Conservation (phyloP, 2,797 vertebrate genomes). For the Knipowitschia caucasica region DNA sequence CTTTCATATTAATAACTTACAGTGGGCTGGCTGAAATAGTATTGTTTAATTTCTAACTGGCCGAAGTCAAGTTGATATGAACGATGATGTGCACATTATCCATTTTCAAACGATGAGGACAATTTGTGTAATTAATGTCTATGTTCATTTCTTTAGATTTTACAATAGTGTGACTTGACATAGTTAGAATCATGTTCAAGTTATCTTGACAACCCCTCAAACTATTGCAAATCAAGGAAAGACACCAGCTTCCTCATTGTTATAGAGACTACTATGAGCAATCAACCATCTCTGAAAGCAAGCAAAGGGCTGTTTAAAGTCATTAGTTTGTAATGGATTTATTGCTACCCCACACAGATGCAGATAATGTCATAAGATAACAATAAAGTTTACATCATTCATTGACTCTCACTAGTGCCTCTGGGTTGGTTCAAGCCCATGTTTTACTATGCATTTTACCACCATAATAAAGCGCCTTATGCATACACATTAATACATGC, state of each 20-base stretch:
- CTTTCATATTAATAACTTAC: conserved; percentile 24
- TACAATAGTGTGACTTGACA: too few species aligned
- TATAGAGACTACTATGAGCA: background rate
- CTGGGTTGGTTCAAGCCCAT: background rate
- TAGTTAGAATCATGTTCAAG: too few species aligned
- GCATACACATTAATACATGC: background rate
- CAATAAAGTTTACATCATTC: conserved; percentile 6
- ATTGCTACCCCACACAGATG: background rate
- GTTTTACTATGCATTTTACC: background rate
- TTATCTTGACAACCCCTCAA: too few species aligned
- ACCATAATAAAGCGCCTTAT: background rate
- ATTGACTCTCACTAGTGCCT: background rate
- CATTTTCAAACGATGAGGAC: too few species aligned
- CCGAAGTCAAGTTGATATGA: too few species aligned
- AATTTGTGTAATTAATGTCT: too few species aligned
- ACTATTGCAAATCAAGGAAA: too few species aligned
- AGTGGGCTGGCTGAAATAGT: conserved; percentile 4
- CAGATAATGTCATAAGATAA: background rate
- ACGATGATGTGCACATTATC: too few species aligned
- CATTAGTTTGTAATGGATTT: background rate
- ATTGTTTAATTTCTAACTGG: too few species aligned
- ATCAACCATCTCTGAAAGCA: background rate
- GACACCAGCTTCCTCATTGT: background rate
- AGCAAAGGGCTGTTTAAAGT: background rate
- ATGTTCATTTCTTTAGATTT: too few species aligned